Evolutionary conservation across 2,888 invertebrate species (phyloP), one percentile per base, ranked within the genome.

Genomic region (Pyrrhosoma nymphula): DNA sequence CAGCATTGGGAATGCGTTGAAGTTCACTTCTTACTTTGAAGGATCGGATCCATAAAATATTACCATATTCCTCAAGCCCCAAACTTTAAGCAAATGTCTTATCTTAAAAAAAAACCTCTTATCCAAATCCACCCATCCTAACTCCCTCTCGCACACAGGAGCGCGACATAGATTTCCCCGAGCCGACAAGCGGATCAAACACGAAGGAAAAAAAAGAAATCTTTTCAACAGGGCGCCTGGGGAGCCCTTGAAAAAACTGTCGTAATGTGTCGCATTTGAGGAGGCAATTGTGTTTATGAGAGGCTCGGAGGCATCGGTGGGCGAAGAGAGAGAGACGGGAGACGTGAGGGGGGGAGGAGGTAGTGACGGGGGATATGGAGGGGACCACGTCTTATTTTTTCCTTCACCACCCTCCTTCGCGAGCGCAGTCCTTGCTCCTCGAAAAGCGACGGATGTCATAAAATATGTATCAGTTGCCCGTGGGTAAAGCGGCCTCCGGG

Each of bases 391-490:
- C 30, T 35, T 16, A 10, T 18, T 60, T 20, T 60, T 20, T 60
- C 60, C 20, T 60, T 60, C 60, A 20, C 60, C 12, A 3, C 12
- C 60, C 12, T 93, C 47, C 35, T 35, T 93, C 39, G 39, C 69
- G 93, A 93, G 93, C 39, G 91, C 90, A 60, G 60, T 35, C 10
- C 60, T 91, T 56, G 90, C 91, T 91, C 60, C 75, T 82, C 35
- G 93, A 93, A 93, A 69, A 18, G 69, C 69, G 69, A 69, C 93
- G 93, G 93, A 93, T 93, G 93, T 93, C 93, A 93, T 93, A 93
- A 93, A 93, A 93, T 93, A 93, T 93, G 93, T 93, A 93, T 93
- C 93, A 93, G 93, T 93, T 93, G 93, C 93, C 93, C 69, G 69
- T 69, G 93, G 93, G 69, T 93, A 91, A 91, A 91, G 91, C 26